Percentiles rank a stretch among this genome's conserved stretches.
These are phyloP conservation scores for Chalcosyrphus nemorum DNA, from an alignment of 2,888 invertebrate genomes.

Conservation along the genomic window DNA sequence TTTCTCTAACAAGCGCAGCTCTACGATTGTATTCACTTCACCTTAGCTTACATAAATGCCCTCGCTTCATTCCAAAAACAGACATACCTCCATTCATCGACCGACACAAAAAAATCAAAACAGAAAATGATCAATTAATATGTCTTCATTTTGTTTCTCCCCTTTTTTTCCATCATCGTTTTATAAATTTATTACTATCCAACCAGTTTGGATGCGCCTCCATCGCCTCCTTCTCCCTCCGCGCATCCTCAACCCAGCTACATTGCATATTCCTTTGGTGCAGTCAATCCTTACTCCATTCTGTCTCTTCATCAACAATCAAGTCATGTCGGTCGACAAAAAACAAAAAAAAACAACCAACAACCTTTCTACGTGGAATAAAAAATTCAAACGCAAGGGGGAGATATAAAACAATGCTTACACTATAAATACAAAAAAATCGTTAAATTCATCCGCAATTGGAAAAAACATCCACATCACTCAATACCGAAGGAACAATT, in stretches of 20 bases:
- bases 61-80: conserved; percentile 9
- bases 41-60: background rate
- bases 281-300: background rate
- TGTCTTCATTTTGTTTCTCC: conserved; percentile 31
- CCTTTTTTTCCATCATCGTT: conserved; percentile 19
- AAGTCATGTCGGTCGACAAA: conserved; percentile 45
- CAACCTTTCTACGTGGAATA: conserved; percentile 49
- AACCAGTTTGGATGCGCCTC: conserved; percentile 12
- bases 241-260: conserved; percentile 12
- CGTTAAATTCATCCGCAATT: conserved; percentile 63
- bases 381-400: conserved; percentile 43
- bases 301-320: conserved; percentile 60
- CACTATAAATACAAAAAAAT: conserved; percentile 2
- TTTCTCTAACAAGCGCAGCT: background rate
- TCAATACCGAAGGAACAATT: conserved; percentile 55
- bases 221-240: background rate
- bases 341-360: background rate
- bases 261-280: conserved; percentile 30
- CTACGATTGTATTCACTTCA: background rate
- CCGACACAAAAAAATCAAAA: conserved; percentile 10
- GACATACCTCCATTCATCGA: conserved; percentile 28
- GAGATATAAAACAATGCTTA: conserved; percentile 51
- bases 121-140: conserved; percentile 45
- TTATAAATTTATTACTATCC: conserved; percentile 25
- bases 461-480: conserved; percentile 69